Conservation (phyloP, 64 coral and sea anemone species). For the Montipora efflorescens region DNA sequence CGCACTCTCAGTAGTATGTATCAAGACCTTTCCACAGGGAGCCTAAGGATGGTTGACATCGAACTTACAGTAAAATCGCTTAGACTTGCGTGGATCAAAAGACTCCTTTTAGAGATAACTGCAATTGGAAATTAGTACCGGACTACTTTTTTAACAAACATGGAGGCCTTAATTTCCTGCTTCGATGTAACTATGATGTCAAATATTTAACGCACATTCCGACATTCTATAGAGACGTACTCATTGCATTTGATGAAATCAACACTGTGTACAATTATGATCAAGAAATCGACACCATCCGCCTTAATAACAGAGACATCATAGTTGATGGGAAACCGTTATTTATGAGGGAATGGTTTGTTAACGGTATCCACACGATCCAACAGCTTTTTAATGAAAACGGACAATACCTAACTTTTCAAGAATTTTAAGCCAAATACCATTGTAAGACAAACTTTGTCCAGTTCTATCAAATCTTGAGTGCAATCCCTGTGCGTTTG, state of each 20-base stretch:
- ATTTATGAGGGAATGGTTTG: background rate
- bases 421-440: background rate
- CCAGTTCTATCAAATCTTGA: too few relatives aligned
- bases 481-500: too few relatives aligned
- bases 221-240: background rate
- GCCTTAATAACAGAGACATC: background rate
- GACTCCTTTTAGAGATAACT: background rate
- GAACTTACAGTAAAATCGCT: background rate
- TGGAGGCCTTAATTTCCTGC: background rate
- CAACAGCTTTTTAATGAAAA: background rate
- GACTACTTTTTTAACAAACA: background rate
- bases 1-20: background rate
- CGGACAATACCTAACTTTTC: background rate
- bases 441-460: too few relatives aligned
- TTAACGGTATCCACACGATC: background rate
- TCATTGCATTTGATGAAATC: background rate
- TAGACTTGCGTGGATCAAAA: conserved; percentile 10
- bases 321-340: background rate
- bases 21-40: background rate
- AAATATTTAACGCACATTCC: background rate
- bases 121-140: background rate
- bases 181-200: background rate
- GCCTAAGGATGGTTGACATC: background rate
- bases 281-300: background rate
- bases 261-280: background rate